These are phyloP conservation scores for Idaea biselata DNA, from an alignment of 2,888 invertebrate genomes.

Conservation along the genomic window DNA sequence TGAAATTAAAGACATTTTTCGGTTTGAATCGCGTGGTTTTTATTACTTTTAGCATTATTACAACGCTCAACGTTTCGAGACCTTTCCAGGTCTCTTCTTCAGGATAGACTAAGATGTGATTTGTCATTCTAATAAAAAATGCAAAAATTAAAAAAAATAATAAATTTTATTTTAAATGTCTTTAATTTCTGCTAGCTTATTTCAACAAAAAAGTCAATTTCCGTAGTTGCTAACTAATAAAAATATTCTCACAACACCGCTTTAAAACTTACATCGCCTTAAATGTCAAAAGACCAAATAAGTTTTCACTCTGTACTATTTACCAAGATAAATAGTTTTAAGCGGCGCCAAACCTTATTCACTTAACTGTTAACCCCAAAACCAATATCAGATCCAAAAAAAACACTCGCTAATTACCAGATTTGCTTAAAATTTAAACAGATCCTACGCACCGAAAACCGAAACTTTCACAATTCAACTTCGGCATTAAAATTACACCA, in stretches of 20 bases:
- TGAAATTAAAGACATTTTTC: no score
- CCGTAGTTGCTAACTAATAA: no score
- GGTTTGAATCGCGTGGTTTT: no score
- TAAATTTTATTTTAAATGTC: no score
- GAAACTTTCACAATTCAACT: conserved; percentile 75
- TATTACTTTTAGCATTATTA: no score
- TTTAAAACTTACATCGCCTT: background rate
- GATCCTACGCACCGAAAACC: conserved; percentile 63
- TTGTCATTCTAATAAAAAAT: no score
- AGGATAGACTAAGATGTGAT: no score
- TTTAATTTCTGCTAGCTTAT: background rate
- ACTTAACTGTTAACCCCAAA: conserved; percentile 8
- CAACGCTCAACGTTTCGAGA: no score
- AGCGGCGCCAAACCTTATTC: background rate
- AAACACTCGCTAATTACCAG: conserved; percentile 62
- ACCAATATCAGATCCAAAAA: conserved; percentile 34
- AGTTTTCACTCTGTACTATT: background rate
- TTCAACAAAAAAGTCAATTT: background rate
- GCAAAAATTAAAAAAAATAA: no score
- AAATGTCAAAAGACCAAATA: background rate
- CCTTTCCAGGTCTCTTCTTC: no score
- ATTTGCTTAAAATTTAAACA: conserved; percentile 69
- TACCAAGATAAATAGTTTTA: background rate
- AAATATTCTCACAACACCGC: no score
- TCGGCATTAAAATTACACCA: conserved; percentile 61